A percentile compares a stretch with the other conserved stretches of the same genome.
Evolutionary conservation across 2,113 vertebrate species (phyloP).

Genomic region (Lynx canadensis): DNA sequence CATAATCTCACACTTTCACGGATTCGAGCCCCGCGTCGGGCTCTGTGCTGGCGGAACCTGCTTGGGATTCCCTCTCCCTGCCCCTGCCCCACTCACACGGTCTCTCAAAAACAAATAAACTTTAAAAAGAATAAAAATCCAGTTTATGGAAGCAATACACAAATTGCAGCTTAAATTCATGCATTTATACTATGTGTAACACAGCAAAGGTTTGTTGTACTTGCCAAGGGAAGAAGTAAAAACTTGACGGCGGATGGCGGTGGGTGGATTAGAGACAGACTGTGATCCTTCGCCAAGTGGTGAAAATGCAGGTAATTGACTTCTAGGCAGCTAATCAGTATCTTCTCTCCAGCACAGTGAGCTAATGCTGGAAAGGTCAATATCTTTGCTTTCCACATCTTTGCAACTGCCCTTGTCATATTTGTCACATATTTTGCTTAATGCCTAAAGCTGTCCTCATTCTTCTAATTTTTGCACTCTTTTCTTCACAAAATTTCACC

Average conservation of each 20-base stretch:
- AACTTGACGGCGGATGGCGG: not conserved
- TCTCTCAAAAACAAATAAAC: no score
- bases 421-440: not conserved
- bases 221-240: not conserved
- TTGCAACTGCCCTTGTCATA: not conserved
- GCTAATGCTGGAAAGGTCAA: not conserved
- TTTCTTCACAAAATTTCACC: not conserved
- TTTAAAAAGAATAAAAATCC: not conserved
- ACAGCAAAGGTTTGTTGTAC: not conserved
- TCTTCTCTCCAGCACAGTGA: not conserved
- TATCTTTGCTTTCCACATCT: not conserved
- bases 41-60: not conserved
- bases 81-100: not conserved
- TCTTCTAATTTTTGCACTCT: not conserved
- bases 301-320: not conserved
- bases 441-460: not conserved
- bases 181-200: not conserved
- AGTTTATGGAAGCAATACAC: not conserved
- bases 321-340: not conserved
- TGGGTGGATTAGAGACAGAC: not conserved
- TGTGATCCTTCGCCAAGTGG: not conserved
- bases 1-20: not conserved
- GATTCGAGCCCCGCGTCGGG: not conserved
- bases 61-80: not conserved
- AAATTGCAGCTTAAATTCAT: not conserved